phyloP scores from a whole-genome alignment of 2,113 vertebrate species.

The Pterocles burchelli region DNA sequence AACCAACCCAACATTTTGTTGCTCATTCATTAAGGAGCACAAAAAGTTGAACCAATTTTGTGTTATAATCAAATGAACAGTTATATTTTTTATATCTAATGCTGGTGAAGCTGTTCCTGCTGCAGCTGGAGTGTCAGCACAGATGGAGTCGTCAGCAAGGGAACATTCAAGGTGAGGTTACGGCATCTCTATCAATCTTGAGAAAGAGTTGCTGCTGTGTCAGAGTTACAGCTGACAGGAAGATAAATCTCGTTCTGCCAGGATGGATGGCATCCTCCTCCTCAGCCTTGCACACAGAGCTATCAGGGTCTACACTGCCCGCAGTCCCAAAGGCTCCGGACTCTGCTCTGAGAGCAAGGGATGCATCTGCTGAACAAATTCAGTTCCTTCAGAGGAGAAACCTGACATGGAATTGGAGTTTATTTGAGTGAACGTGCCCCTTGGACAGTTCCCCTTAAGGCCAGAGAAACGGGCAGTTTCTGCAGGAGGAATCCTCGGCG shows the following conservation, averaged over 20 bases:
- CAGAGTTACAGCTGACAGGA: slow-evolving; percentile 37
- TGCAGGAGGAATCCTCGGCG: neutral
- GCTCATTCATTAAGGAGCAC: neutral
- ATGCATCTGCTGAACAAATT: neutral
- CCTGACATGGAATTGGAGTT: neutral
- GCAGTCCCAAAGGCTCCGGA: neutral
- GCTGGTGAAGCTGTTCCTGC: neutral
- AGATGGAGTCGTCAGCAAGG: slow-evolving; percentile 4
- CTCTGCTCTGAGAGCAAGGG: neutral
- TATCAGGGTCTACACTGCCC: neutral
- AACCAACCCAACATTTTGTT: neutral
- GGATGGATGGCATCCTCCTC: slow-evolving; percentile 30
- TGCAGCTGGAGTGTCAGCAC: too few relatives aligned
- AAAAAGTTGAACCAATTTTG: neutral
- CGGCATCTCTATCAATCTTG: slow-evolving; percentile 30
- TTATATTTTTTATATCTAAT: too few relatives aligned
- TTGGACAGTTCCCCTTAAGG: neutral
- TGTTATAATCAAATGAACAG: neutral
- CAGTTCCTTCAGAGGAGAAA: neutral
- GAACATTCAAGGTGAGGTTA: slow-evolving; percentile 26
- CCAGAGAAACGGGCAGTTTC: accelerated
- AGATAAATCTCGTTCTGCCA: slow-evolving; percentile 29
- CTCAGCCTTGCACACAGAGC: slow-evolving; percentile 34
- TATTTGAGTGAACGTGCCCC: neutral
- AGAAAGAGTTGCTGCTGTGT: neutral